These are phyloP conservation scores for Gadus chalcogrammus DNA, from an alignment of 2,113 vertebrate species.

Conservation along the genomic window DNA sequence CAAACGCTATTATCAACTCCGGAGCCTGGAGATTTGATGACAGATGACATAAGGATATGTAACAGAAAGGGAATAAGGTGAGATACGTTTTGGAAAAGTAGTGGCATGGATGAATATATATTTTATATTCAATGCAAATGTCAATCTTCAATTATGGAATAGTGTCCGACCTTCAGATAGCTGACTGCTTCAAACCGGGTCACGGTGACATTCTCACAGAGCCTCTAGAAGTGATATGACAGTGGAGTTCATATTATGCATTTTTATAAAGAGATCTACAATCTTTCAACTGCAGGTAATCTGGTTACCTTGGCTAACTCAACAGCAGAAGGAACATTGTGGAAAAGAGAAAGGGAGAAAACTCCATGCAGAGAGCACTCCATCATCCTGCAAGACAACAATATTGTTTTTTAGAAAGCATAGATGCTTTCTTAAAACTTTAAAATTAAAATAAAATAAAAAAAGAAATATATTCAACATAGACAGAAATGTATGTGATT, in stretches of 20 bases:
- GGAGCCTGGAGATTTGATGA: conserved; percentile 59
- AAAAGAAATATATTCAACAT: too few relatives aligned
- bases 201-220: conserved; percentile 80
- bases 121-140: neutral
- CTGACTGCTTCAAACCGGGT: conserved; percentile 83
- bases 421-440: too few relatives aligned
- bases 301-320: conserved; percentile 82
- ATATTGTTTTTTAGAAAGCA: neutral
- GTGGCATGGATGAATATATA: neutral
- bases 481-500: too few relatives aligned
- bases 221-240: conserved; percentile 65
- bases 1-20: conserved; percentile 72
- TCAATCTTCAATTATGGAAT: neutral
- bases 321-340: conserved; percentile 79
- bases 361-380: conserved; percentile 81
- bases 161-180: conserved; percentile 80
- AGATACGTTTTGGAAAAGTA: neutral
- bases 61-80: neutral
- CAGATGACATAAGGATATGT: neutral
- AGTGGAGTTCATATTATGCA: neutral
- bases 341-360: conserved; percentile 76
- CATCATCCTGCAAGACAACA: conserved; percentile 74
- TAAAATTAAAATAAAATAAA: too few relatives aligned
- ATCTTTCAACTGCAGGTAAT: neutral
- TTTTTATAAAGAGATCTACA: too few relatives aligned